Conservation (phyloP, 2,797 vertebrate species). For the Fistularia commersonii region DNA sequence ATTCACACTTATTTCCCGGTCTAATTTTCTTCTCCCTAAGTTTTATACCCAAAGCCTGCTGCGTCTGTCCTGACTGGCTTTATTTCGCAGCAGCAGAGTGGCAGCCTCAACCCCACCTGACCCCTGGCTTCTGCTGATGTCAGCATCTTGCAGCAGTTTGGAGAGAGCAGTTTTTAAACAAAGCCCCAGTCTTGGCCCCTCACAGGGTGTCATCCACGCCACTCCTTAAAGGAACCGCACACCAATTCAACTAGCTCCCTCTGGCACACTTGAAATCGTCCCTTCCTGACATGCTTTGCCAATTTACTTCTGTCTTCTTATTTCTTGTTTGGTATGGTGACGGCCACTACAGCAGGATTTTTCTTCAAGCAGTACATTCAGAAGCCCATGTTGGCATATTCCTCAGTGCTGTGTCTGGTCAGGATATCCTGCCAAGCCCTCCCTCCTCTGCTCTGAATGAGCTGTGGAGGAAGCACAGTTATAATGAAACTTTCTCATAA, state of each 20-base stretch:
- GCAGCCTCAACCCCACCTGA: slow-evolving; percentile 73
- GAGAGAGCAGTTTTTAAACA: slow-evolving; percentile 73
- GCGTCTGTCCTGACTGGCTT: slow-evolving; percentile 61
- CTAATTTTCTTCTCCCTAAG: slow-evolving; percentile 8
- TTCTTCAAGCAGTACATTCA: slow-evolving; percentile 20
- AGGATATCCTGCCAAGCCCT: slow-evolving; percentile 59
- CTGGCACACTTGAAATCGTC: slow-evolving; percentile 7
- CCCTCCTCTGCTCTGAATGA: slow-evolving; percentile 39
- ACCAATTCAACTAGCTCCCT: slow-evolving; percentile 23
- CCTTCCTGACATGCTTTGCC: accelerated
- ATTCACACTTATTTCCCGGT: background rate
- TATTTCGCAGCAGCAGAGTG: slow-evolving; percentile 67
- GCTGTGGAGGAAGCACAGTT: slow-evolving; percentile 42
- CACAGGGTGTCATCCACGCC: slow-evolving; percentile 46
- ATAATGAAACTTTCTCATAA: slow-evolving; percentile 49
- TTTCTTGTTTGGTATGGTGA: slow-evolving; percentile 1
- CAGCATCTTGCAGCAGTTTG: slow-evolving; percentile 77
- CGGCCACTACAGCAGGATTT: background rate
- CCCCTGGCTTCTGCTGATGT: slow-evolving; percentile 75
- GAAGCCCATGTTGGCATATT: slow-evolving; percentile 11
- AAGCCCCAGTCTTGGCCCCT: slow-evolving; percentile 55
- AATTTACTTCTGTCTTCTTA: slow-evolving; percentile 1
- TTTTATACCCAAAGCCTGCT: slow-evolving; percentile 33
- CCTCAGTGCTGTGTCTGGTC: slow-evolving; percentile 40
- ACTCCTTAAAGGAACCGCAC: slow-evolving; percentile 65